These are phyloP conservation scores for Thaumatotibia leucotreta DNA, from an alignment of 1,140 invertebrate species.

Conservation along the genomic window DNA sequence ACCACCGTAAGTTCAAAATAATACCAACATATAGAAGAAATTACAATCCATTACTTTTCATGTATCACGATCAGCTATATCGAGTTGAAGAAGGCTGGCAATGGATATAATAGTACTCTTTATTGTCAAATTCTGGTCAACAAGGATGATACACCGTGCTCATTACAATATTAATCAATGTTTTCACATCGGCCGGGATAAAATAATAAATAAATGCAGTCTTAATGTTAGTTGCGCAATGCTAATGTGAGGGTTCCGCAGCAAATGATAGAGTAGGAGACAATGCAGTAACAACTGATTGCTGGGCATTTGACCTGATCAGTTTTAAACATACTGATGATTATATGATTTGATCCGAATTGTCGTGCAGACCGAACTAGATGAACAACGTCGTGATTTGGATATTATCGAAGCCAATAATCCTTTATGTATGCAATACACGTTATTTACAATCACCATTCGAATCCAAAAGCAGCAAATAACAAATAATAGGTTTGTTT, in stretches of 20 bases:
- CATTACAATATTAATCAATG: slow-evolving; percentile 73
- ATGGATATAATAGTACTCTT: not conserved
- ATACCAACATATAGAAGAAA: slow-evolving; percentile 5
- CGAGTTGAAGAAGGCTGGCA: not conserved
- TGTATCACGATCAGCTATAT: not conserved
- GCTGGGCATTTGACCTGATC: not conserved
- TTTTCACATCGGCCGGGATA: slow-evolving; percentile 51
- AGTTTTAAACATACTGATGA: not conserved
- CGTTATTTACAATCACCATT: not conserved
- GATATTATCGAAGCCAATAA: not conserved
- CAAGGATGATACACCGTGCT: slow-evolving; percentile 40
- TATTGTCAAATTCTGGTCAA: slow-evolving; percentile 14
- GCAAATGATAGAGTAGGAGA: slow-evolving; percentile 39
- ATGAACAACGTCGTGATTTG: not conserved
- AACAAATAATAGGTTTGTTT: not conserved
- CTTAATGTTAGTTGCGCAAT: slow-evolving; percentile 52
- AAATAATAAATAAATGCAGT: slow-evolving; percentile 50
- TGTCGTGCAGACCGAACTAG: not conserved
- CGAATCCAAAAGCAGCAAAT: not conserved
- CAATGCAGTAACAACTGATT: slow-evolving; percentile 20
- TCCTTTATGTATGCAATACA: not conserved
- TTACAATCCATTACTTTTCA: not conserved
- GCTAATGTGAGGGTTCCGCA: slow-evolving; percentile 40
- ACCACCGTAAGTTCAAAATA: slow-evolving; percentile 2
- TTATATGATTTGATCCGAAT: not conserved